Evolutionary conservation across 2,797 vertebrate species (phyloP).

Genomic region (Xiphophorus birchmanni): DNA sequence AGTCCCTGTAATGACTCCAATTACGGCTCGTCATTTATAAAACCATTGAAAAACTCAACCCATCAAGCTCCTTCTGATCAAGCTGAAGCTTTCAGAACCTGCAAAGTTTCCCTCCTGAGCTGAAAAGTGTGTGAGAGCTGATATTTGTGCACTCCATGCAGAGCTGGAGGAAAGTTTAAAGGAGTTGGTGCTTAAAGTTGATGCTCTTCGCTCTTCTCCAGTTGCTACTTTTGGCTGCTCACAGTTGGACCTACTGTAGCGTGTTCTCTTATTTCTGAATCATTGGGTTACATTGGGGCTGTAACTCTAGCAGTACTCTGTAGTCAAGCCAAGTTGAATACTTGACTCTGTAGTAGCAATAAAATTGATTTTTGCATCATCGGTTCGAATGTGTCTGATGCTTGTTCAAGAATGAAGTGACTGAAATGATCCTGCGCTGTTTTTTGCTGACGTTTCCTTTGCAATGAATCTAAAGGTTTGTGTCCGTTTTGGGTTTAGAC

Average conservation of each 20-base stretch:
- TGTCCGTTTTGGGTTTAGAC: neutral
- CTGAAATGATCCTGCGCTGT: constrained; percentile 2
- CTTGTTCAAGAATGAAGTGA: neutral
- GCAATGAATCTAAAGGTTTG: constrained; percentile 1
- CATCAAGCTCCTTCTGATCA: neutral
- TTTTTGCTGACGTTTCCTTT: constrained; percentile 9
- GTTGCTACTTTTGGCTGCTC: constrained; percentile 40
- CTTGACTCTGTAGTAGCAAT: constrained; percentile 49
- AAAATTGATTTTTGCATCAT: constrained; percentile 55
- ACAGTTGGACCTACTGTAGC: constrained; percentile 28
- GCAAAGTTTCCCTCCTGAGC: constrained; percentile 1
- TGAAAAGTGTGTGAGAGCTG: constrained; percentile 2
- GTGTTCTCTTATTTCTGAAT: constrained; percentile 41
- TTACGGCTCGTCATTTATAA: neutral
- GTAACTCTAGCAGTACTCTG: constrained; percentile 45
- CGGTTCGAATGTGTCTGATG: neutral
- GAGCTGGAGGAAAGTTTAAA: constrained; percentile 8
- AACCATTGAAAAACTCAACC: neutral
- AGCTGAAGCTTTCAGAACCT: neutral
- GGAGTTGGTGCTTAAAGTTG: neutral
- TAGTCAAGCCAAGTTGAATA: constrained; percentile 26
- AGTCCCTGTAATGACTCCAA: neutral
- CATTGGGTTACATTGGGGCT: constrained; percentile 52
- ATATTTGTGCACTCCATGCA: neutral
- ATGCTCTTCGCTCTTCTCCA: constrained; percentile 4